Conservation (phyloP, 2,113 vertebrate species). For the Passer montanus region DNA sequence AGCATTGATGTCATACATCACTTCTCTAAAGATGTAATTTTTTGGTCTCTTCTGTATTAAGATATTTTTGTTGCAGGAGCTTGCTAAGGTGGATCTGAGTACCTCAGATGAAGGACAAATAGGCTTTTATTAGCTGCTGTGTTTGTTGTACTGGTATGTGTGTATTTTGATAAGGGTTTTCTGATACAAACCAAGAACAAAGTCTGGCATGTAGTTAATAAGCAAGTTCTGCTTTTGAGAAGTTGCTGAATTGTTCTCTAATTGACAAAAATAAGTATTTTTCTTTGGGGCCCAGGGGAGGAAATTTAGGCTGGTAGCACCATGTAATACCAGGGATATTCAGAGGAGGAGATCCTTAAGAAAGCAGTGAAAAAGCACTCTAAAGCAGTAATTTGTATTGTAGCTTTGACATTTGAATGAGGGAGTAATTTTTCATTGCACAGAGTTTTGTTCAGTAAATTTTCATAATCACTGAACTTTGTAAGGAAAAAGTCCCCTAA, state of each 20-base stretch:
- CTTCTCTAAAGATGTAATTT: background rate
- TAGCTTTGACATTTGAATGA: background rate
- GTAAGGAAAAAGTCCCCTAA: background rate
- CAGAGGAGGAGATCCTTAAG: background rate
- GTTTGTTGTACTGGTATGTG: background rate
- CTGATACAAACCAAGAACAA: constrained; percentile 27
- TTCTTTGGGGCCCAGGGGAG: background rate
- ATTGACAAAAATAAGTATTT: background rate
- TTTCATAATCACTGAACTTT: background rate
- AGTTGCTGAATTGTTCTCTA: background rate
- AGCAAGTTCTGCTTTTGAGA: constrained; percentile 13
- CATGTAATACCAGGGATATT: background rate
- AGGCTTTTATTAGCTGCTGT: background rate
- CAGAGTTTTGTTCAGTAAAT: background rate
- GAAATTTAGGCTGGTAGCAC: background rate
- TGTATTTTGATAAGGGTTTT: constrained; percentile 39
- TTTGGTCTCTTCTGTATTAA: background rate
- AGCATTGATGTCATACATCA: background rate
- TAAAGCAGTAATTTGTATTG: background rate
- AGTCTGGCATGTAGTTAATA: constrained; percentile 37
- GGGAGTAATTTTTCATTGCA: background rate
- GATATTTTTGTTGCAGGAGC: background rate
- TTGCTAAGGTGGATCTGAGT: background rate
- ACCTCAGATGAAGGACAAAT: background rate
- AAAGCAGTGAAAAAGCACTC: background rate